These are phyloP conservation scores for Arenaria interpres DNA, from an alignment of 2,113 vertebrate species.

Conservation along the genomic window DNA sequence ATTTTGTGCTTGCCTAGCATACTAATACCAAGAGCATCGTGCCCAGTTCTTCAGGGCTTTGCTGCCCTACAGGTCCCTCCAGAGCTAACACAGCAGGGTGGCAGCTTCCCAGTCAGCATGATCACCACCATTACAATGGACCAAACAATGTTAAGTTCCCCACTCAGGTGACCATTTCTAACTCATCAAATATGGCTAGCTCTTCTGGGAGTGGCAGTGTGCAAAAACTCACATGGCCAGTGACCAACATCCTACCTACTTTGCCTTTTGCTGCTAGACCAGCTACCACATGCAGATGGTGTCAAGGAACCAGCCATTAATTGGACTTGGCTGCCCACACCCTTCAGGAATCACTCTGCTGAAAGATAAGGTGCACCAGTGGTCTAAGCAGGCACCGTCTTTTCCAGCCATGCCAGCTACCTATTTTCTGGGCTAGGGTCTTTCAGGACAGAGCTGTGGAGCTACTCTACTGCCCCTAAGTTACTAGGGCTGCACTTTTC, in stretches of 20 bases:
- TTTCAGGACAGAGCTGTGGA: not conserved
- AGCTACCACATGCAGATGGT: not conserved
- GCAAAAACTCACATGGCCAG: not conserved
- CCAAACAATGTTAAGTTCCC: fast-evolving
- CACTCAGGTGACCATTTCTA: not conserved
- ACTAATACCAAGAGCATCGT: not conserved
- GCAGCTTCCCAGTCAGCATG: not conserved
- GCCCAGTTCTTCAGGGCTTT: not conserved
- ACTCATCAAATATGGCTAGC: not conserved
- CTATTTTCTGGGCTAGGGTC: not conserved
- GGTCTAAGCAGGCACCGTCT: not conserved
- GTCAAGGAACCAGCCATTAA: not conserved
- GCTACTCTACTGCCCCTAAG: not conserved
- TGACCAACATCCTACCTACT: not conserved
- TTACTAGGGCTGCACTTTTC: not conserved
- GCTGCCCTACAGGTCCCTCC: not conserved
- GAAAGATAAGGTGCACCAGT: not conserved
- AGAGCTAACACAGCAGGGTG: not conserved
- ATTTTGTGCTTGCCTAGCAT: not conserved
- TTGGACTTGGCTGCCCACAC: not conserved
- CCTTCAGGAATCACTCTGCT: not conserved
- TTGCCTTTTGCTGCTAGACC: not conserved
- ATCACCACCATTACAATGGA: not conserved
- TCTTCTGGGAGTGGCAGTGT: not conserved
- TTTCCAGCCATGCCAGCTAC: not conserved